Conservation (phyloP, 1,140 invertebrate species). For the Cotesia glomerata region DNA sequence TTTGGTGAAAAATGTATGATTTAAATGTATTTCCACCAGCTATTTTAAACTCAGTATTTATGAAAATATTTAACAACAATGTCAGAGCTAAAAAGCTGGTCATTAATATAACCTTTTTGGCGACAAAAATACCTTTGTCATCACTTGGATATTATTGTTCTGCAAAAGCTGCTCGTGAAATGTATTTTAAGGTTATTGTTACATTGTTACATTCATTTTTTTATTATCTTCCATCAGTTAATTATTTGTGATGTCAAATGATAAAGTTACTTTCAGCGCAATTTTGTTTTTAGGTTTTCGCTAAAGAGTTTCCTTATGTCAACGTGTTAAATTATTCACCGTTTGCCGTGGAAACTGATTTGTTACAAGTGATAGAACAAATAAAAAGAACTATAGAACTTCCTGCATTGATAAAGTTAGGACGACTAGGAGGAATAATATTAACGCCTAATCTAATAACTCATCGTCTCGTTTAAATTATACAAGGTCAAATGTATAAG, state of each 20-base stretch:
- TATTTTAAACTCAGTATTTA: constrained; percentile 79
- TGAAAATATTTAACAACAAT: constrained; percentile 64
- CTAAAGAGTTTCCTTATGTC: constrained; percentile 78
- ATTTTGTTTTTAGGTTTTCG: constrained; percentile 66
- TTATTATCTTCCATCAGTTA: neutral
- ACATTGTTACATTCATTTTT: neutral
- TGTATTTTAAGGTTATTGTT: constrained; percentile 82
- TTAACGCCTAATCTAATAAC: constrained; percentile 81
- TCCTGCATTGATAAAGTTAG: constrained; percentile 72
- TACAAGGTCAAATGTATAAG: constrained; percentile 76
- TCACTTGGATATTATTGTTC: constrained; percentile 82
- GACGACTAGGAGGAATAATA: constrained; percentile 66
- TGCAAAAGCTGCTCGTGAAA: constrained; percentile 90
- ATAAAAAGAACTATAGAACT: constrained; percentile 68
- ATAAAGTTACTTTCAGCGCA: no score
- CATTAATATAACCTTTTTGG: constrained; percentile 89
- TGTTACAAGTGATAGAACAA: constrained; percentile 75
- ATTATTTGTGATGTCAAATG: no score
- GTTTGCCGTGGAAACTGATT: constrained; percentile 90
- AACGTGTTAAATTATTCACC: constrained; percentile 91
- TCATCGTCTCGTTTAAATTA: constrained; percentile 73
- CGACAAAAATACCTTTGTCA: constrained; percentile 77
- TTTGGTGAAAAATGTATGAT: constrained; percentile 75
- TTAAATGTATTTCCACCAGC: constrained; percentile 83
- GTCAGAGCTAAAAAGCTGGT: constrained; percentile 66